These are phyloP conservation scores for Rhingia rostrata DNA, from an alignment of 2,888 invertebrate species.

Conservation along the genomic window DNA sequence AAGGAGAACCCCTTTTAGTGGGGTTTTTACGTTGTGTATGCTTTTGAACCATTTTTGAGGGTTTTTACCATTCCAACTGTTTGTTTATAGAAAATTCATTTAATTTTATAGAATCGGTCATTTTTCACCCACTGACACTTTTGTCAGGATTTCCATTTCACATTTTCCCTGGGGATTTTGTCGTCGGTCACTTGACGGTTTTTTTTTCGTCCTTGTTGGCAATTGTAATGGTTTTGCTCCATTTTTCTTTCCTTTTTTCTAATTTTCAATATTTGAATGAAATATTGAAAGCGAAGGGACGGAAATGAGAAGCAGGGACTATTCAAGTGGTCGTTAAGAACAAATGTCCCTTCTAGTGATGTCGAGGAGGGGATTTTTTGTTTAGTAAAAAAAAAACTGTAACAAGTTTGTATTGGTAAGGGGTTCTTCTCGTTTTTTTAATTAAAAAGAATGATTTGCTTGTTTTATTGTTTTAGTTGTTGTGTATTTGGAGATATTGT, in stretches of 20 bases:
- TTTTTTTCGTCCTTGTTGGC: constrained; percentile 20
- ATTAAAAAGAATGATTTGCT: constrained; percentile 73
- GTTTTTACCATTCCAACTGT: constrained; percentile 55
- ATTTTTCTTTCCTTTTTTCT: constrained; percentile 13
- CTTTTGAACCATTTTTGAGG: constrained; percentile 65
- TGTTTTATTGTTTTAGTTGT: constrained; percentile 65
- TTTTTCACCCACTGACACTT: constrained; percentile 74
- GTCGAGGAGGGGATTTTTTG: background rate
- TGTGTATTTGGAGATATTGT: constrained; percentile 56
- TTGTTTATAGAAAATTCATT: constrained; percentile 70
- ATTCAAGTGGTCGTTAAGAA: constrained; percentile 66
- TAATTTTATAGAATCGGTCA: constrained; percentile 72
- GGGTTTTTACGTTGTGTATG: constrained; percentile 13
- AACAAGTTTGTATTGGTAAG: constrained; percentile 15
- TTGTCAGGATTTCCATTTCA: constrained; percentile 1
- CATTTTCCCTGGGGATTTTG: constrained; percentile 51
- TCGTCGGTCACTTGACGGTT: constrained; percentile 66
- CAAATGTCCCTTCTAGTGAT: constrained; percentile 41
- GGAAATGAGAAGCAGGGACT: constrained; percentile 8
- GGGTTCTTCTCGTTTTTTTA: constrained; percentile 38
- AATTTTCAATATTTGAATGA: constrained; percentile 70
- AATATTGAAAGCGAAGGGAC: constrained; percentile 46
- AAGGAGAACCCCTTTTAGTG: constrained; percentile 13
- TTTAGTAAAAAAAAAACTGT: background rate
- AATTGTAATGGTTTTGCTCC: constrained; percentile 31